Evolutionary conservation across 2,888 invertebrate species (phyloP).

Genomic region (Melangyna quadrimaculata): DNA sequence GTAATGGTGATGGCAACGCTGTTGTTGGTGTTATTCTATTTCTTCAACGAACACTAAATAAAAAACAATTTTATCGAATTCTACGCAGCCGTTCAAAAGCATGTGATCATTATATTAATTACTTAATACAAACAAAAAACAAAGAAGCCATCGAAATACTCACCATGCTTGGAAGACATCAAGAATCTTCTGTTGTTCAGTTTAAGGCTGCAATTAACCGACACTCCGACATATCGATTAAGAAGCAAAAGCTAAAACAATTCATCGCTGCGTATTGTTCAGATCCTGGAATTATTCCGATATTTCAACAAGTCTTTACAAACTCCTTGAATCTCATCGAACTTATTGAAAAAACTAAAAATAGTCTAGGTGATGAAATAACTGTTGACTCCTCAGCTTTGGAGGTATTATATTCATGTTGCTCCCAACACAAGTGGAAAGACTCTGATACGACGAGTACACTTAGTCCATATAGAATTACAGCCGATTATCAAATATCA

Average conservation of each 20-base stretch:
- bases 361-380: constrained; percentile 72
- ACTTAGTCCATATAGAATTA: constrained; percentile 77
- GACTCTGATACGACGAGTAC: constrained; percentile 75
- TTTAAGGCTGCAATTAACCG: constrained; percentile 78
- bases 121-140: constrained; percentile 86
- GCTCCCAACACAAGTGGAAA: constrained; percentile 78
- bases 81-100: constrained; percentile 87
- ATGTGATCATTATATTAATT: constrained; percentile 88
- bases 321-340: constrained; percentile 76
- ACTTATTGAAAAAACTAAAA: constrained; percentile 75
- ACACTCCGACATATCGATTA: constrained; percentile 76
- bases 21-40: constrained; percentile 86
- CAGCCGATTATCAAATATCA: constrained; percentile 81
- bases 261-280: constrained; percentile 74
- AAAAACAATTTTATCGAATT: constrained; percentile 86
- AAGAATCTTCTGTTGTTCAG: constrained; percentile 84
- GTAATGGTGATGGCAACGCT: constrained; percentile 89
- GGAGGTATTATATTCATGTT: constrained; percentile 78
- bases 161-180: constrained; percentile 86
- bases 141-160: constrained; percentile 87
- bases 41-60: constrained; percentile 88
- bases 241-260: constrained; percentile 76
- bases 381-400: constrained; percentile 76
- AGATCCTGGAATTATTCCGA: constrained; percentile 72
- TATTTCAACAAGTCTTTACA: constrained; percentile 78